phyloP scores from a whole-genome alignment of 2,113 vertebrate genomes.

The Sceloporus tristichus region DNA sequence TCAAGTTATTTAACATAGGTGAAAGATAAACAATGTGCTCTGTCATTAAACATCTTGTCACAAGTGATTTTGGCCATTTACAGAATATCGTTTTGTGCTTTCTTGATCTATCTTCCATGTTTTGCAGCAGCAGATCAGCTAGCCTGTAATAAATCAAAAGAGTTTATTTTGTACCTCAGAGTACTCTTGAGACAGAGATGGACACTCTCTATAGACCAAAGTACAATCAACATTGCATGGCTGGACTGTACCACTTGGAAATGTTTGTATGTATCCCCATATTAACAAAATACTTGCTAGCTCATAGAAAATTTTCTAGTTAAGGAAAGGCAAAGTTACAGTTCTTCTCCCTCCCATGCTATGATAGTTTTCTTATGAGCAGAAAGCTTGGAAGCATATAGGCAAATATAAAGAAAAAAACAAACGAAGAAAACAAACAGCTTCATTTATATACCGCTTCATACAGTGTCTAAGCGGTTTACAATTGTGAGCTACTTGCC shows the following conservation, averaged over 20 bases:
- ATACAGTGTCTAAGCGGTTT: no score
- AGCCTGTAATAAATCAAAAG: conserved; percentile 71
- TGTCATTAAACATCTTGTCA: background rate
- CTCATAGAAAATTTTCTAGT: background rate
- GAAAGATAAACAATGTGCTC: conserved; percentile 76
- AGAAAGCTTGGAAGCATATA: background rate
- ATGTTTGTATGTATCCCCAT: background rate
- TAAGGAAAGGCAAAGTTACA: background rate
- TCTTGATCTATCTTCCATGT: conserved; percentile 40
- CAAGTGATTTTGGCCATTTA: conserved; percentile 39
- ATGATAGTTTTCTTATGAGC: background rate
- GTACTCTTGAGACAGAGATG: background rate
- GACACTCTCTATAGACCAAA: background rate
- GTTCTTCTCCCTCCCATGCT: background rate
- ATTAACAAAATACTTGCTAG: background rate
- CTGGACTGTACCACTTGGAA: background rate
- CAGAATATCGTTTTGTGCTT: conserved; percentile 36
- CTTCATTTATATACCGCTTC: no score
- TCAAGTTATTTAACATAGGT: conserved; percentile 11
- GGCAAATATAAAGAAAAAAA: no score
- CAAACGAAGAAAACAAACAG: no score
- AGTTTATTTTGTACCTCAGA: conserved; percentile 17
- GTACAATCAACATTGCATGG: background rate
- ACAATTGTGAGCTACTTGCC: no score
- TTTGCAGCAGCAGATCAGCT: conserved; percentile 73